A percentile compares a stretch with the other conserved stretches of the same genome.
These are phyloP conservation scores for Crocodylus rhombifer DNA, from an alignment of 2,797 vertebrate species.

Conservation along the genomic window DNA sequence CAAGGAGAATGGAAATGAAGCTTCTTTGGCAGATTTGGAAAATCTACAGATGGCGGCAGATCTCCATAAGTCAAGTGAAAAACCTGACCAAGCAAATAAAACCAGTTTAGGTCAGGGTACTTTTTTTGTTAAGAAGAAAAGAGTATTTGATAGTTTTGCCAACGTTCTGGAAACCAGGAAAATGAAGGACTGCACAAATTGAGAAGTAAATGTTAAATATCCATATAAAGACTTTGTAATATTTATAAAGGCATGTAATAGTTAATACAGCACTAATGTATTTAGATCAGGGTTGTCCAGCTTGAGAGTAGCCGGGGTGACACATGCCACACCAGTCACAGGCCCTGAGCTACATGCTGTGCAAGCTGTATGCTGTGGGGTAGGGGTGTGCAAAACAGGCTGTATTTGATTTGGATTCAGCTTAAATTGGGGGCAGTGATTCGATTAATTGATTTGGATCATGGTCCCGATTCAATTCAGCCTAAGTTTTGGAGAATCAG, in stretches of 20 bases:
- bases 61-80: neutral
- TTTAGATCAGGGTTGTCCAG: no score
- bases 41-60: neutral
- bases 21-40: neutral
- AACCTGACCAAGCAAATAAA: neutral
- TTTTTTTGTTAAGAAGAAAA: conserved; percentile 71
- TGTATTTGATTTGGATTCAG: no score
- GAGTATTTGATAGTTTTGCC: conserved; percentile 72
- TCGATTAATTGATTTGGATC: no score
- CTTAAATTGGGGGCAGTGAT: no score
- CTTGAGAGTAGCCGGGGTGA: no score
- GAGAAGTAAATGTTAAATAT: neutral
- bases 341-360: no score
- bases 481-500: no score
- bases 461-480: no score
- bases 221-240: neutral
- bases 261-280: no score
- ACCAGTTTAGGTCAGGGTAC: neutral
- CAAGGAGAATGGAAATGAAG: neutral
- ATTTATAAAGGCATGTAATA: neutral
- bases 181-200: neutral
- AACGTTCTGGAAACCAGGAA: conserved; percentile 49
- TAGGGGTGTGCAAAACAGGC: no score
- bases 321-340: no score
- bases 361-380: no score